These are phyloP conservation scores for Leptodirus hochenwartii DNA, from an alignment of 2,888 invertebrate species.

Conservation along the genomic window DNA sequence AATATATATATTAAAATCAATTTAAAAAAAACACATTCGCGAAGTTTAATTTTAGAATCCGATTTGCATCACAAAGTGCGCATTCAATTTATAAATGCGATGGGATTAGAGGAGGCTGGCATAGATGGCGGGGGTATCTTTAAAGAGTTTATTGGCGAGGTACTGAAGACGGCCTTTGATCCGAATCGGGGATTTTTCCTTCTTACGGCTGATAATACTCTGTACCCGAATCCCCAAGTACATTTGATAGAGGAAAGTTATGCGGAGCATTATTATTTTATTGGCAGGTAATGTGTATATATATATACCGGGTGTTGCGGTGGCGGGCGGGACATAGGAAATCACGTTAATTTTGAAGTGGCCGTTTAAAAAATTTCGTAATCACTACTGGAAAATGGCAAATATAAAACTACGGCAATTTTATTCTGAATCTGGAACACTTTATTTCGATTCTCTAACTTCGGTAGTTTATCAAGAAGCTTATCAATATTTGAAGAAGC, in stretches of 20 bases:
- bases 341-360: too few species aligned
- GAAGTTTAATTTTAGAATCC: slow-evolving; percentile 41
- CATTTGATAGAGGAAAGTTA: slow-evolving; percentile 71
- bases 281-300: slow-evolving; percentile 84
- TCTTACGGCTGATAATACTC: slow-evolving; percentile 75
- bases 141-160: slow-evolving; percentile 84
- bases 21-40: background rate
- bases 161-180: slow-evolving; percentile 89
- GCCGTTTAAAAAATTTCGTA: too few species aligned
- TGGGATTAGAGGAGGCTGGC: slow-evolving; percentile 87
- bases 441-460: too few species aligned
- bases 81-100: slow-evolving; percentile 77
- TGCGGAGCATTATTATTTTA: slow-evolving; percentile 81
- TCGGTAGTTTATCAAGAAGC: too few species aligned
- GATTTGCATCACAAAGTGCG: slow-evolving; percentile 72
- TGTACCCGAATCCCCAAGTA: slow-evolving; percentile 93
- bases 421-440: too few species aligned
- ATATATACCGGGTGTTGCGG: too few species aligned
- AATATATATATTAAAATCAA: slow-evolving; percentile 13
- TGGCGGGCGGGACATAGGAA: too few species aligned
- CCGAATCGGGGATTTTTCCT: slow-evolving; percentile 89
- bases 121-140: slow-evolving; percentile 96
- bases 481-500: too few species aligned
- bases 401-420: too few species aligned
- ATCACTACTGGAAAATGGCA: too few species aligned